Evolutionary conservation across 2,113 vertebrate genomes (phyloP).

Genomic region (Clupea harengus): DNA sequence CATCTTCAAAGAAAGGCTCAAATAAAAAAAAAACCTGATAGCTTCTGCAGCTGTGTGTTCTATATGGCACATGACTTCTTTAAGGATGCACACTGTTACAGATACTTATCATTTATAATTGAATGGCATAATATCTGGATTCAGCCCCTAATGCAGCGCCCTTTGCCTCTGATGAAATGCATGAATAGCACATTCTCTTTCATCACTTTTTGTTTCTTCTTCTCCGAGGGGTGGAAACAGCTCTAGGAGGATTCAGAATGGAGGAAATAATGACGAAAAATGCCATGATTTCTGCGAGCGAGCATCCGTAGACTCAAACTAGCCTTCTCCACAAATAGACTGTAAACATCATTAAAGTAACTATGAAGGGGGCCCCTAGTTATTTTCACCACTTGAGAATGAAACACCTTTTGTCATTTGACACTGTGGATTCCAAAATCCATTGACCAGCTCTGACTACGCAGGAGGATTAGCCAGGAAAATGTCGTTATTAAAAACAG

Average conservation of each 20-base stretch:
- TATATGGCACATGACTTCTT: background rate
- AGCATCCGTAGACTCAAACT: background rate
- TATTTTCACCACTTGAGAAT: conserved; percentile 1
- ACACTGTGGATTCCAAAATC: conserved; percentile 11
- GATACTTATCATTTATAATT: conserved; percentile 9
- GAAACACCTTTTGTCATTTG: conserved; percentile 16
- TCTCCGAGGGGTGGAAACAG: background rate
- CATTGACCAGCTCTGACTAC: conserved; percentile 1
- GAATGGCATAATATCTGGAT: background rate
- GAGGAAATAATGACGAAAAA: background rate
- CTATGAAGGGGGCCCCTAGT: background rate
- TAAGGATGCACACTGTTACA: background rate
- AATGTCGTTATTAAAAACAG: conserved; percentile 19
- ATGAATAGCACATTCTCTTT: conserved; percentile 12
- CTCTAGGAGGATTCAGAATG: background rate
- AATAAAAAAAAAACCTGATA: background rate
- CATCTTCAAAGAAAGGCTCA: background rate
- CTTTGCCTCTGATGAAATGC: background rate
- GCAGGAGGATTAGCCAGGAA: background rate
- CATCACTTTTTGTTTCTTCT: conserved; percentile 2
- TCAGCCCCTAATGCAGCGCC: background rate
- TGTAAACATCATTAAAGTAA: background rate
- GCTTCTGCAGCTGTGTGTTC: background rate
- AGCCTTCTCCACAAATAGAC: background rate
- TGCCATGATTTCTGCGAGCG: background rate